These are phyloP conservation scores for Patella vulgata DNA, from an alignment of 1,140 invertebrate genomes.

Conservation along the genomic window DNA sequence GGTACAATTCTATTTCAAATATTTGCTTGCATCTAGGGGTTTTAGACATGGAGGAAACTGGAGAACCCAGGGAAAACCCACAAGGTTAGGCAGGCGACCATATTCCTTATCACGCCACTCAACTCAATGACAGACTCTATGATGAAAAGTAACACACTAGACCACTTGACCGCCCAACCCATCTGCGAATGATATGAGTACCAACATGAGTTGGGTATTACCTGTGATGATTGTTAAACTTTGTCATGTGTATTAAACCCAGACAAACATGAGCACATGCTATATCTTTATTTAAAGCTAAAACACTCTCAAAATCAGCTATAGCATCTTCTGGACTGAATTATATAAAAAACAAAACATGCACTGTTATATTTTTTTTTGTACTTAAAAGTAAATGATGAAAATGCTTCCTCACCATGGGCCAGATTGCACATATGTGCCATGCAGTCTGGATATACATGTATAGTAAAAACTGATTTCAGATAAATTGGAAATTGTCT, in stretches of 20 bases:
- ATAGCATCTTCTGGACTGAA: conserved; percentile 63
- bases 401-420: not conserved
- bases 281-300: conserved; percentile 63
- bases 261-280: conserved; percentile 64
- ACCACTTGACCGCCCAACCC: not conserved
- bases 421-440: not conserved
- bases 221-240: conserved; percentile 62
- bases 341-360: not conserved
- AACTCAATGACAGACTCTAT: no score
- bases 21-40: no score
- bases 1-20: no score
- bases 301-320: conserved; percentile 65
- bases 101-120: no score
- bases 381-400: not conserved
- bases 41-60: no score
- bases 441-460: no score
- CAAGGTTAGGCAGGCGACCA: no score
- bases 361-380: not conserved
- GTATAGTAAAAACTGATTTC: no score
- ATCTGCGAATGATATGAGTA: not conserved
- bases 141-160: no score
- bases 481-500: no score
- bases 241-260: conserved; percentile 64
- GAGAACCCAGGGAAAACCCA: no score
- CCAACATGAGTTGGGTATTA: conserved; percentile 17